Conservation (phyloP, 2,888 invertebrate genomes). For the Tuberolachnus salignus region DNA sequence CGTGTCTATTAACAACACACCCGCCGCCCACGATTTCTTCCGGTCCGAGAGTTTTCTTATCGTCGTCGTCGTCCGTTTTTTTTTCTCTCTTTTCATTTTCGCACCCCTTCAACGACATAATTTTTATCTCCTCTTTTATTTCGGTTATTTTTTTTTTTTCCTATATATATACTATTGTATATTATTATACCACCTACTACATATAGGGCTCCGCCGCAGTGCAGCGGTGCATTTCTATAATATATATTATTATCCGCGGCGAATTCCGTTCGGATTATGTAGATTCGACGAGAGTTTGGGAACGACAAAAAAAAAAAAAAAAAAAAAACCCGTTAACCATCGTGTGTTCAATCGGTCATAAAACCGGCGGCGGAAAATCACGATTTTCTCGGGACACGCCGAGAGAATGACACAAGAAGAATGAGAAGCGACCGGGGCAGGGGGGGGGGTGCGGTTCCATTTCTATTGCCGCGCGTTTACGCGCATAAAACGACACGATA, state of each 20-base stretch:
- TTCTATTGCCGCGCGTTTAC: too few species aligned
- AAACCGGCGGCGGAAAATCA: neutral
- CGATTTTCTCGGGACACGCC: conserved; percentile 1
- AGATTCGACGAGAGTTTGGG: neutral
- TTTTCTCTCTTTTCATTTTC: conserved; percentile 9
- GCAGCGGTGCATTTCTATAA: too few species aligned
- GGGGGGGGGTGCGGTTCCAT: too few species aligned
- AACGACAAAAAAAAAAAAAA: neutral
- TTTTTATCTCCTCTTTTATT: neutral
- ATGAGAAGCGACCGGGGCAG: too few species aligned
- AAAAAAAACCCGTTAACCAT: conserved; percentile 31
- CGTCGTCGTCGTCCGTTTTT: neutral
- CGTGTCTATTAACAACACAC: conserved; percentile 49
- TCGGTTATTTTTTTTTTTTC: neutral
- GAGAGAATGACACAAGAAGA: too few species aligned
- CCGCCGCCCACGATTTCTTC: conserved; percentile 36
- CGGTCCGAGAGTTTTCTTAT: conserved; percentile 44
- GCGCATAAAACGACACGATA: too few species aligned
- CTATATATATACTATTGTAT: too few species aligned
- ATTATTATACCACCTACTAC: neutral
- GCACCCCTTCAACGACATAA: neutral
- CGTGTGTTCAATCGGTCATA: conserved; percentile 41
- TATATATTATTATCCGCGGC: neutral
- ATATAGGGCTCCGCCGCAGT: too few species aligned
- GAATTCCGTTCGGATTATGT: conserved; percentile 16